Base-by-base conservation (phyloP, 2,113 vertebrate genomes). In the Zapornia atra region DNA sequence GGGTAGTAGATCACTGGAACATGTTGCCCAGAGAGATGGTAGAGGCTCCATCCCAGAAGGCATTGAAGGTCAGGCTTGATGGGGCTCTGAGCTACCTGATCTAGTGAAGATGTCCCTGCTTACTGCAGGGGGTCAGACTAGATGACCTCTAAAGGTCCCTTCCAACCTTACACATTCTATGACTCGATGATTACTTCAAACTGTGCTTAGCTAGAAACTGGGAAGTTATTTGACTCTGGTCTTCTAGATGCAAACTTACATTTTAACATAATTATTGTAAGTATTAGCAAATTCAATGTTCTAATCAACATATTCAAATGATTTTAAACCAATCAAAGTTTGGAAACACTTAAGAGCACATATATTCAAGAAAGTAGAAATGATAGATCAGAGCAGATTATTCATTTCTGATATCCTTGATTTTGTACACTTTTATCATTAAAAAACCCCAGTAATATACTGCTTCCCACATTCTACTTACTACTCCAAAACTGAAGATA, bases 401-500 rank as follows among this genome's bases (percentile, higher is more conserved):
- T 69, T 77, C 1, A 42, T 42, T 79, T 66, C 22, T 50, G 17
- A 60, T 53, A 89, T 6, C 86, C 46, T 90, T 79, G 11, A 71
- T 66, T 82, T 65, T 61, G 6, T 77, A 31, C 4, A 7, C 34
- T 81, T 78, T 42, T 31, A 34, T 31, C 1, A 48, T 46, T 86
- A 63, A 83, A 13, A 36, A 51, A 72, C 66, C 22, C 36, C 19
- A 33, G 7, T 21, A 10, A 57, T 36, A 64, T 26, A 54, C 12
- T n/a, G n/a, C 29, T 82, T 66, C 60, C 36, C 38, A 70, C 12
- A 10, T 73, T 81, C 68, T 94, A 97, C 98, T 73, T 96, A 99
- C 99, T 97, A 99, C 99, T 86, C 99, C 99, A 93, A 99, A 99
- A 97, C 99, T 99, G 96, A 99, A 99, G 95, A 99, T 89, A 75